Evolutionary conservation across 2,888 invertebrate species (phyloP), one percentile per base, ranked within the genome.

Genomic region (Geophilus truncorum): DNA sequence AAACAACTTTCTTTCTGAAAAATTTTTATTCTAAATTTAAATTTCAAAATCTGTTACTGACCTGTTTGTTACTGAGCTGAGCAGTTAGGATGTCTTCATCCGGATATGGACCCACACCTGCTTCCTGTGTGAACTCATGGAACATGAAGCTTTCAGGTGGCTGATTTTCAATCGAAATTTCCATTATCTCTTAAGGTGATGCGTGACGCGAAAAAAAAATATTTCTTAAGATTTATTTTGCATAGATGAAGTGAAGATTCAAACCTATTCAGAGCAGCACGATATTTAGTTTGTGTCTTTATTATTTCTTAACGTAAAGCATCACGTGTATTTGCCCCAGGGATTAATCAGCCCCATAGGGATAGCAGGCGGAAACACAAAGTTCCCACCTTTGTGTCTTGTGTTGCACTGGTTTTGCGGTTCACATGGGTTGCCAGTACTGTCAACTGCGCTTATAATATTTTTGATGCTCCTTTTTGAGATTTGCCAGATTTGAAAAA

Each of bases 311-410:
- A 10, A 18, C n/a, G 21, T 21, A 23, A 23, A 18, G 9, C 57
- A 62, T 62, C 10, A 62, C 40, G 0, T 10, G 21, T 10, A 62
- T 62, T 62, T 62, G 57, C 57, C 57, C 21, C 57, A 23, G 57
- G 57, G 57, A 62, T 23, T 62, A 62, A 62, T 62, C 57, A 62
- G 23, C 23, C 57, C 57, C 57, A 62, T 62, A 23, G 57, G 21
- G 57, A 62, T 62, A 62, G 57, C 6, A 23, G 57, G n/a, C 57
- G 57, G 57, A 62, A 62, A 62, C 57, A 23, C 57, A 7, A 23
- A 23, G 57, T 62, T 62, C 57, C 57, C 57, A 62, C 57, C 57
- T 62, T 62, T 62, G 57, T 62, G 57, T 62, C 23, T 62, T 62
- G 57, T 62, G 57, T 23, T 62, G 57, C 21, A 62, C 57, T 62